phyloP scores from a whole-genome alignment of 2,113 vertebrate genomes.

The Eudyptes chrysolophus region DNA sequence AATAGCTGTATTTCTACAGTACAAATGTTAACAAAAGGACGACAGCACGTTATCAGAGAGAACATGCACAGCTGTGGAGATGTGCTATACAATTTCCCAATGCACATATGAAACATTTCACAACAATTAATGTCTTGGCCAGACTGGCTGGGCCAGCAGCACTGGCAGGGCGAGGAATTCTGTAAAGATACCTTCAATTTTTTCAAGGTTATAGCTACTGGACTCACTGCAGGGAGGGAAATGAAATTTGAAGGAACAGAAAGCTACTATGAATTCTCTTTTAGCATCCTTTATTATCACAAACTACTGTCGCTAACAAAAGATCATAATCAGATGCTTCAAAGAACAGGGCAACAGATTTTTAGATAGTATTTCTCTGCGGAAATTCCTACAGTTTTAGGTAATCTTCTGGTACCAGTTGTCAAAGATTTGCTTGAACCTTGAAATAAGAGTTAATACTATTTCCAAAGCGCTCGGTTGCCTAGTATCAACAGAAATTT shows the following conservation, averaged over 20 bases:
- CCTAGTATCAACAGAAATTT: background rate
- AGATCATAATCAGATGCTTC: background rate
- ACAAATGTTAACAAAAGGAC: background rate
- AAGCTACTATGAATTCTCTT: background rate
- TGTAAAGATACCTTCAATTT: background rate
- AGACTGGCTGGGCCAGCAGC: background rate
- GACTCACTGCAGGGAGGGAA: background rate
- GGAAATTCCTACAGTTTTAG: background rate
- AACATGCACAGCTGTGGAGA: background rate
- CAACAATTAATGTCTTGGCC: background rate
- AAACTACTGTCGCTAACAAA: background rate
- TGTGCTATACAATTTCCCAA: background rate
- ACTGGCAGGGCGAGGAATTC: background rate
- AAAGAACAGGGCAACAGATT: background rate
- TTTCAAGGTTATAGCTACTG: background rate
- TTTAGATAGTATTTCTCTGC: background rate
- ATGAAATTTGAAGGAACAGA: background rate
- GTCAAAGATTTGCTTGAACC: background rate
- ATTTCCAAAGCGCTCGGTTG: background rate
- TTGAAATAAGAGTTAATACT: background rate
- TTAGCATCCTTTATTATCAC: background rate
- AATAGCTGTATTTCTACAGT: background rate
- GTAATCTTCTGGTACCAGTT: background rate
- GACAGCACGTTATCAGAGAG: background rate
- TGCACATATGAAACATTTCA: background rate